These are phyloP conservation scores for Danio tinwini DNA, from an alignment of 2,797 vertebrate genomes.

Conservation along the genomic window DNA sequence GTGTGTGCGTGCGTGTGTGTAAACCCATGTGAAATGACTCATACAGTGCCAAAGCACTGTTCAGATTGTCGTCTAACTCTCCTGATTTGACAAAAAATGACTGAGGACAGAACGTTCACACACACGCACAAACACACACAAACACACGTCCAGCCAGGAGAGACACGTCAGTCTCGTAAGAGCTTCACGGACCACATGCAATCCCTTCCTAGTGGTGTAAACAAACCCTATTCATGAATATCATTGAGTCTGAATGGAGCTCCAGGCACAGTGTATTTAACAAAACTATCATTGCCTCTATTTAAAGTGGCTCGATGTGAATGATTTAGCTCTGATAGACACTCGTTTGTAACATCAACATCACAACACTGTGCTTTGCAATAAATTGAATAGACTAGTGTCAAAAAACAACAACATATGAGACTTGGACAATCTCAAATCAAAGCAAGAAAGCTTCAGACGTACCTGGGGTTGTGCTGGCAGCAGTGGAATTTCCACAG, in stretches of 20 bases:
- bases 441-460: background rate
- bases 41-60: conserved; percentile 33
- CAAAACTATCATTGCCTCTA: background rate
- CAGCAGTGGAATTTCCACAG: conserved; percentile 75
- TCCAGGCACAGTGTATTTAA: background rate
- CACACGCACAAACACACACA: conserved; percentile 23
- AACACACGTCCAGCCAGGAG: background rate
- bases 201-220: background rate
- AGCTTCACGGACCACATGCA: background rate
- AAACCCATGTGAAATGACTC: conserved; percentile 45
- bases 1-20: background rate
- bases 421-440: background rate
- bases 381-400: background rate
- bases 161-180: conserved; percentile 1
- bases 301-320: background rate
- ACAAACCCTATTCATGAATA: conserved; percentile 31
- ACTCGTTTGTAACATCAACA: conserved; percentile 15
- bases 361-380: too few relatives aligned
- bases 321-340: conserved; percentile 20
- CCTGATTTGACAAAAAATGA: conserved; percentile 13
- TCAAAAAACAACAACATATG: background rate
- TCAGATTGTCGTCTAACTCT: conserved; percentile 27
- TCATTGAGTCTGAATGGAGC: background rate
- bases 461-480: conserved; percentile 59
- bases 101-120: conserved; percentile 18